phyloP scores from a whole-genome alignment of 2,888 invertebrate species.

The Chaetogeoica ovagalla region DNA sequence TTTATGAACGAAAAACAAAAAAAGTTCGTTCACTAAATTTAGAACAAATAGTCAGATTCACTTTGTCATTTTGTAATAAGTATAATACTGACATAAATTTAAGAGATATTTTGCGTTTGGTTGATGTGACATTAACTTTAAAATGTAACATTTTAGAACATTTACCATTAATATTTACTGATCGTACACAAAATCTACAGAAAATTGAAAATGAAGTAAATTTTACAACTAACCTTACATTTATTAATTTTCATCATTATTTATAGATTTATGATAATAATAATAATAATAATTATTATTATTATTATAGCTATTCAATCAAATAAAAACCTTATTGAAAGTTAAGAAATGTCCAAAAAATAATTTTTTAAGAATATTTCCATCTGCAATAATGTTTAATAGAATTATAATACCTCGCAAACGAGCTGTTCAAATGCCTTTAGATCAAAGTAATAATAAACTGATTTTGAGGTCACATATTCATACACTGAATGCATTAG shows the following conservation, averaged over 20 bases:
- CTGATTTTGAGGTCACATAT: slow-evolving; percentile 67
- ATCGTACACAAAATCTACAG: slow-evolving; percentile 78
- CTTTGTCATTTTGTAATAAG: slow-evolving; percentile 68
- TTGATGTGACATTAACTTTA: slow-evolving; percentile 68
- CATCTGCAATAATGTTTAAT: slow-evolving; percentile 38
- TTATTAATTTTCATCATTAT: background rate
- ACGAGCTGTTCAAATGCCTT: slow-evolving; percentile 24
- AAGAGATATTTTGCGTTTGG: slow-evolving; percentile 92
- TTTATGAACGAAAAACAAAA: slow-evolving; percentile 57
- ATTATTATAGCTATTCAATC: slow-evolving; percentile 12
- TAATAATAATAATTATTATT: background rate
- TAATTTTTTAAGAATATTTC: slow-evolving; percentile 34
- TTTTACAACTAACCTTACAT: background rate
- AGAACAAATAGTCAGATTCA: slow-evolving; percentile 77
- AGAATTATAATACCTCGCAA: slow-evolving; percentile 29
- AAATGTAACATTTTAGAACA: slow-evolving; percentile 51
- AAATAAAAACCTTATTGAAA: background rate
- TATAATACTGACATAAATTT: slow-evolving; percentile 84
- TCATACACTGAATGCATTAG: slow-evolving; percentile 73
- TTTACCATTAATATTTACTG: slow-evolving; percentile 75
- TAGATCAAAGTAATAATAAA: slow-evolving; percentile 58
- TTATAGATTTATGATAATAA: background rate
- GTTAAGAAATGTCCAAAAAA: background rate
- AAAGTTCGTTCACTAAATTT: slow-evolving; percentile 61
- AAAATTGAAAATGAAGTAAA: slow-evolving; percentile 70